phyloP scores from a whole-genome alignment of 2,797 vertebrate species.

The Tiaroga cobitis region DNA sequence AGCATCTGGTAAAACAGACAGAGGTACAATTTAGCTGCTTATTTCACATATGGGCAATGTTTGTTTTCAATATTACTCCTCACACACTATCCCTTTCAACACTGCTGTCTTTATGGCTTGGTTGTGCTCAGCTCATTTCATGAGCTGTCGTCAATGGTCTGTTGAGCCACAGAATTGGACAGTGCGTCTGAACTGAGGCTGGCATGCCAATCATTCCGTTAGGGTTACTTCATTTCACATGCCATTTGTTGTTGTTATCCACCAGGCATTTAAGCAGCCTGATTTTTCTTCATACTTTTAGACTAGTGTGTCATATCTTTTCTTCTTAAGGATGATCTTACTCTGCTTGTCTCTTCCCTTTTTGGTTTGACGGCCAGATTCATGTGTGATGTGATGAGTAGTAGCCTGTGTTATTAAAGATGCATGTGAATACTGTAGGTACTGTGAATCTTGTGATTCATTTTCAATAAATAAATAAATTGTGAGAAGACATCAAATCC shows the following conservation, averaged over 20 bases:
- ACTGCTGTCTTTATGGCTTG: constrained; percentile 3
- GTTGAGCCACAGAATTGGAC: background rate
- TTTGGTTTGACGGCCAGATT: background rate
- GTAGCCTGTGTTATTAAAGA: background rate
- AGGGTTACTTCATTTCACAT: constrained; percentile 19
- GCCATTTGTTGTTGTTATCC: constrained; percentile 7
- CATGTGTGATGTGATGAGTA: background rate
- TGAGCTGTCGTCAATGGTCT: constrained; percentile 2
- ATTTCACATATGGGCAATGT: background rate
- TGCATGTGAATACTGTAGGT: background rate
- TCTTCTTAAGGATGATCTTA: background rate
- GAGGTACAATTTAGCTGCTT: background rate
- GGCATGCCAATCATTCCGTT: constrained; percentile 14
- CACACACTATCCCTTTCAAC: background rate
- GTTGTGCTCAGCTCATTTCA: background rate
- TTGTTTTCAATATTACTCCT: background rate
- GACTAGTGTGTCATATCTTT: background rate
- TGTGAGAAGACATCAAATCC: background rate
- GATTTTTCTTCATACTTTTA: background rate
- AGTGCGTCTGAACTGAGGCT: background rate
- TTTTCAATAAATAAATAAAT: background rate
- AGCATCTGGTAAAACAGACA: constrained; percentile 14
- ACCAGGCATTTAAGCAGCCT: background rate
- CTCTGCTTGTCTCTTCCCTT: background rate
- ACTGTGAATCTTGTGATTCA: background rate